Base-by-base conservation (phyloP, 2,888 invertebrate genomes). In the Mesochorus sp. region DNA sequence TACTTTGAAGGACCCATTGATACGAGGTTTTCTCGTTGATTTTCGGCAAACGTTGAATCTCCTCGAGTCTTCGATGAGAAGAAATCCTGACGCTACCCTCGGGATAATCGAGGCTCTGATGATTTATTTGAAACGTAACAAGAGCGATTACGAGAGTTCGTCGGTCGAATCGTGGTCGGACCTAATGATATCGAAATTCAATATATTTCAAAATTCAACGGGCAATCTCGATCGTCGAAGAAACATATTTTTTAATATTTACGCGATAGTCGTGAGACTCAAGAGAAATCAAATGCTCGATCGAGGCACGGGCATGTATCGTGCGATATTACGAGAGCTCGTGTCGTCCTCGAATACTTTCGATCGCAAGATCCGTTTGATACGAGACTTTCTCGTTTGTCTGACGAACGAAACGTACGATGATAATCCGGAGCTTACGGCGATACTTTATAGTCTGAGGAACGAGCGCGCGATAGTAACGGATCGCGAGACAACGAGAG, bases 251-350 rank as follows among this genome's bases (percentile, higher is more conserved):
- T 81, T 88, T 12, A 87, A 83, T 28, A 88, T 90, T 19, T 88
- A 87, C 47, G 81, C 85, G 3, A 75, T 83, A 1, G 85, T 82
- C 0, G 85, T 89, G 3, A 80, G 81, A 59, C 71, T 90, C 0
- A 84, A 84, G 12, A 28, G 78, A 0, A 79, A 85, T 24, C 88
- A 88, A 17, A 75, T 72, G 0, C 44, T 70, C 10, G 19, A 44
- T 0, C 51, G 76, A n/a, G 28, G 62, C 17, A 57, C 26, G 34
- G 76, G 84, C 5, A 74, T 90, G 24, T 85, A 86, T 67, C 21
- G 28, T 0, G 90, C 90, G 91, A 86, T 91, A 34, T 53, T 88
- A 0, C 34, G 67, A 10, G 83, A 89, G 49, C 76, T 90, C 12
- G 39, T 72, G 0, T 62, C 28, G 0, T 59, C 72, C 14, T n/a